Percentiles rank a stretch among this genome's conserved stretches.
phyloP scores from a whole-genome alignment of 2,888 invertebrate species.

The Lamellibrachia columna region DNA sequence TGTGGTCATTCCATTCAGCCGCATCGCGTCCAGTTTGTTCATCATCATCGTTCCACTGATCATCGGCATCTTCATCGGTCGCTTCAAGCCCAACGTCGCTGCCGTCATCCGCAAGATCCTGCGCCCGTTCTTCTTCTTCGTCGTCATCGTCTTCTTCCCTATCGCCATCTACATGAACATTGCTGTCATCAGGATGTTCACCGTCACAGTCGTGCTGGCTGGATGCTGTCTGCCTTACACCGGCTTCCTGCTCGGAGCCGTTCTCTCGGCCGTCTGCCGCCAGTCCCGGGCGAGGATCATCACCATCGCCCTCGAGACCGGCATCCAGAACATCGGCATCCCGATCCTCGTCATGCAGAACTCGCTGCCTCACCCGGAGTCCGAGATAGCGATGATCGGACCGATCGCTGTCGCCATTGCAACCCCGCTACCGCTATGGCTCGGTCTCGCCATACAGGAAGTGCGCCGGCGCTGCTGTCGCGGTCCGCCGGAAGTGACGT shows the following conservation, averaged over 20 bases:
- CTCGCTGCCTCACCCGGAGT: constrained; percentile 83
- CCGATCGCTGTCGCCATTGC: constrained; percentile 42
- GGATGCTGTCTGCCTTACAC: constrained; percentile 55
- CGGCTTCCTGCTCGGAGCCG: constrained; percentile 44
- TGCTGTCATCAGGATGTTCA: constrained; percentile 87
- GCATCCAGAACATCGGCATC: not conserved
- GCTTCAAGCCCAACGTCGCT: constrained; percentile 53
- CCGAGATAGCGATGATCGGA: constrained; percentile 80
- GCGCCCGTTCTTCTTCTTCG: constrained; percentile 64
- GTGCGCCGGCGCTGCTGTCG: constrained; percentile 18
- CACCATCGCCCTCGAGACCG: not conserved
- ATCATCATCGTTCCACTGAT: constrained; percentile 65
- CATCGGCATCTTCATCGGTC: constrained; percentile 66
- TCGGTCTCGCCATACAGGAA: constrained; percentile 24
- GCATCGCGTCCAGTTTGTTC: constrained; percentile 65
- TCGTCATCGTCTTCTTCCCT: constrained; percentile 64
- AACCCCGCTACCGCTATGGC: constrained; percentile 32
- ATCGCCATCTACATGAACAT: constrained; percentile 76
- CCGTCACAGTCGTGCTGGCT: constrained; percentile 60
- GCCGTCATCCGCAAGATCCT: constrained; percentile 59
- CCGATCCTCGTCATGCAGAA: constrained; percentile 74
- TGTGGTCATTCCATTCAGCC: constrained; percentile 62
- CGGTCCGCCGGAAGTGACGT: not conserved
- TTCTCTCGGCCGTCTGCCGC: not conserved
- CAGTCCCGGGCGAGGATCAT: constrained; percentile 3